phyloP scores from a whole-genome alignment of 2,113 vertebrate species.

The Otocyon megalotis region DNA sequence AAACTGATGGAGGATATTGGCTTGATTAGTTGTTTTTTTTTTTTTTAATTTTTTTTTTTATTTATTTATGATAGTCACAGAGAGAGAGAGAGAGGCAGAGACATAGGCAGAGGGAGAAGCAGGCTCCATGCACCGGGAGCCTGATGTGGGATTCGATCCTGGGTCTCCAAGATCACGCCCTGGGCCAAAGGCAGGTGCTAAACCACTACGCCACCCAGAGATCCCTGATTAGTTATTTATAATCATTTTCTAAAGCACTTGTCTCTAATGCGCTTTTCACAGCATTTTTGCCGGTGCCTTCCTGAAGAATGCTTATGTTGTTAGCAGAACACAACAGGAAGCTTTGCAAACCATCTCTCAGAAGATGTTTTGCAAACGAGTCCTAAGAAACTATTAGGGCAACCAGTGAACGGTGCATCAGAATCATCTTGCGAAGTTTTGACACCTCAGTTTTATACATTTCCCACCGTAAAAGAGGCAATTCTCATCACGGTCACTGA shows the following conservation, averaged over 20 bases:
- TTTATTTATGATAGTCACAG: too few species aligned
- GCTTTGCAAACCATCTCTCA: constrained; percentile 18
- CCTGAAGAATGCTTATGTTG: constrained; percentile 32
- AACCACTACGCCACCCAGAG: too few species aligned
- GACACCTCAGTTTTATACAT: background rate
- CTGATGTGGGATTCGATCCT: too few species aligned
- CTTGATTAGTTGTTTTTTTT: constrained; percentile 42
- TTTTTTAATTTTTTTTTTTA: too few species aligned
- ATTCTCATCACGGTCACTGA: background rate
- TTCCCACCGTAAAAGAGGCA: background rate
- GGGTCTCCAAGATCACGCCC: too few species aligned
- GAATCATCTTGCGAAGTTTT: background rate
- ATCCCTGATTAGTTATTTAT: constrained; percentile 50
- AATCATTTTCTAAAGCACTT: constrained; percentile 49
- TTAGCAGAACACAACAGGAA: constrained; percentile 44
- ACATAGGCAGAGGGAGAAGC: too few species aligned
- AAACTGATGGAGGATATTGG: constrained; percentile 27
- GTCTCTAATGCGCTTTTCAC: constrained; percentile 58
- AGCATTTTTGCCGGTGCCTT: constrained; percentile 30
- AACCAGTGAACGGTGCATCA: background rate
- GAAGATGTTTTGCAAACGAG: constrained; percentile 28
- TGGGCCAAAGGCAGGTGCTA: too few species aligned
- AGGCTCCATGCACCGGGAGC: too few species aligned
- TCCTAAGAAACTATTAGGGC: constrained; percentile 40
- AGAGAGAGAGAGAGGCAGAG: too few species aligned